Percentiles rank a stretch among this genome's conserved stretches.
These are phyloP conservation scores for Ardeotis arabs DNA, from an alignment of 2,113 vertebrate genomes.

Conservation along the genomic window DNA sequence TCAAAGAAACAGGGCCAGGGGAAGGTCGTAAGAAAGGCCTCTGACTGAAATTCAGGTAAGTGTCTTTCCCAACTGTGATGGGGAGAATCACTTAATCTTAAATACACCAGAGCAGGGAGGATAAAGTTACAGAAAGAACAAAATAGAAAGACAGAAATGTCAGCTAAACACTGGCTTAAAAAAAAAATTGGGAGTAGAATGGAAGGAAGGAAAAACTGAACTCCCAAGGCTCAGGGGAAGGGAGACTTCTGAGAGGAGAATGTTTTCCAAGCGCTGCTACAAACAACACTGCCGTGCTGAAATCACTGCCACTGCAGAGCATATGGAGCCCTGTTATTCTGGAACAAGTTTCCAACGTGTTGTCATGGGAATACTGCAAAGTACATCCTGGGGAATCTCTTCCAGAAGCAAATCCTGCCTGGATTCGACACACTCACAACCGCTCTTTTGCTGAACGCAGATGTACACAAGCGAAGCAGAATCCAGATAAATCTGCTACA, in stretches of 20 bases:
- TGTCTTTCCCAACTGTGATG: neutral
- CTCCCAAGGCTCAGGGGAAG: neutral
- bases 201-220: neutral
- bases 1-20: neutral
- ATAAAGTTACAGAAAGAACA: neutral
- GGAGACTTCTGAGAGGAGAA: neutral
- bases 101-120: neutral
- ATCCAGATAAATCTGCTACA: neutral
- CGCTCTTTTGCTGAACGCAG: neutral
- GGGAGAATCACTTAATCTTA: neutral
- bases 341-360: neutral
- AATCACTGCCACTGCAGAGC: neutral
- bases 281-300: neutral
- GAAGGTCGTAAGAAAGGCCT: neutral
- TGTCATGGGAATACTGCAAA: conserved; percentile 35
- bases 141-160: neutral
- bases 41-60: neutral
- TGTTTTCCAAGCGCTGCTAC: neutral
- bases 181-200: neutral
- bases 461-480: neutral
- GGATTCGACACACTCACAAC: neutral
- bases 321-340: neutral
- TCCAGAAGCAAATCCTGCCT: neutral
- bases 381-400: neutral
- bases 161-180: neutral